Conservation (phyloP, 2,888 invertebrate species). For the Nipponacmea schrenckii region DNA sequence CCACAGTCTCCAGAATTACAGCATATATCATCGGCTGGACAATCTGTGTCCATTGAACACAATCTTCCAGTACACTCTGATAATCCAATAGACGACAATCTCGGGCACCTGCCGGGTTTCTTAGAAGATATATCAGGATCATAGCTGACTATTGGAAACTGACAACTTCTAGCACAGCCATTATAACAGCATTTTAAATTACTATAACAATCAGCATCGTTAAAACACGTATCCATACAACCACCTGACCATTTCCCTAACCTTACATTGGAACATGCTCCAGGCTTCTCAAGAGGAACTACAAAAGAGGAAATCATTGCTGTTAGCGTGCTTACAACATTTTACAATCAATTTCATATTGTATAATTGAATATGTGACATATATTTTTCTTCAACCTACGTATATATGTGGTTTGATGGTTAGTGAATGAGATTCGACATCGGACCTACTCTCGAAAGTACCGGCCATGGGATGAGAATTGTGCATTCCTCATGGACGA, state of each 20-base stretch:
- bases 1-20: neutral
- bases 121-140: neutral
- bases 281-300: neutral
- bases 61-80: neutral
- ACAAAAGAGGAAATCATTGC: neutral
- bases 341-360: no score
- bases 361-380: no score
- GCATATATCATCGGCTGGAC: neutral
- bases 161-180: conserved; percentile 1
- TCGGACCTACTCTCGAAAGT: no score
- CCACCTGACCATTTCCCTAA: neutral
- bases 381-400: no score
- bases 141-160: neutral
- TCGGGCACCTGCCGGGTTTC: neutral
- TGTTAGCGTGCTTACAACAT: no score
- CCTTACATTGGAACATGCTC: neutral
- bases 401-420: no score
- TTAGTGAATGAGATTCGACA: no score
- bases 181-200: neutral
- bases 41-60: neutral
- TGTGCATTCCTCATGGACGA: no score
- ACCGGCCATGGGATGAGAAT: no score
- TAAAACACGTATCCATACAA: neutral
- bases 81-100: neutral
- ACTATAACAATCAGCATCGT: neutral